These are phyloP conservation scores for Graptemys geographica DNA, from an alignment of 2,797 vertebrate genomes.

Conservation along the genomic window DNA sequence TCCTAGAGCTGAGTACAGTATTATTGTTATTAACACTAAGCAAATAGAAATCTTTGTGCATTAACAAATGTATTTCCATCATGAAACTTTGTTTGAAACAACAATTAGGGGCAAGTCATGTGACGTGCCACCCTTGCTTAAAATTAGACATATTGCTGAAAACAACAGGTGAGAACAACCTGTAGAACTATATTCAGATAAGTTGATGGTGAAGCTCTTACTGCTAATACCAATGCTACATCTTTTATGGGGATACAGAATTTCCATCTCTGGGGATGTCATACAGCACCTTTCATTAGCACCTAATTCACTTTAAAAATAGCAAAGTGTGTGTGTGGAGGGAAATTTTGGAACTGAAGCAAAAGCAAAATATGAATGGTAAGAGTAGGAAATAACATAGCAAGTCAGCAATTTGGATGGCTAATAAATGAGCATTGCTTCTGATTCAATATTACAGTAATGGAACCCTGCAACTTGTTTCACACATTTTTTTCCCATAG, in stretches of 20 bases:
- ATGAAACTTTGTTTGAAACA: background rate
- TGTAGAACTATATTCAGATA: background rate
- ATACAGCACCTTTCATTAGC: rapidly evolving
- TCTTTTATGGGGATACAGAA: background rate
- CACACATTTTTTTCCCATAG: background rate
- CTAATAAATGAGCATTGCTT: background rate
- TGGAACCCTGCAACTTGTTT: background rate
- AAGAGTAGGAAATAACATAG: background rate
- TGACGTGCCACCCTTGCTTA: background rate
- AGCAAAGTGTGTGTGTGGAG: background rate
- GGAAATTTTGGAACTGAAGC: conserved; percentile 3
- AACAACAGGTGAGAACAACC: background rate
- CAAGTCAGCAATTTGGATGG: background rate
- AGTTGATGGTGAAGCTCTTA: background rate
- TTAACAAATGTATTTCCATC: background rate
- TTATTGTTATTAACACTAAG: background rate
- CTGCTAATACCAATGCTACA: background rate
- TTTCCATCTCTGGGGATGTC: rapidly evolving
- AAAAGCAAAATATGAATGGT: background rate
- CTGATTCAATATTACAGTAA: background rate
- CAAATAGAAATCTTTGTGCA: background rate
- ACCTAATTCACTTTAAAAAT: background rate
- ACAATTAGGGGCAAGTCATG: background rate
- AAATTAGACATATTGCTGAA: background rate
- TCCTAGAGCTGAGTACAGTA: background rate